Evolutionary conservation across 2,888 invertebrate genomes (phyloP).

Genomic region (Lottia scabra): DNA sequence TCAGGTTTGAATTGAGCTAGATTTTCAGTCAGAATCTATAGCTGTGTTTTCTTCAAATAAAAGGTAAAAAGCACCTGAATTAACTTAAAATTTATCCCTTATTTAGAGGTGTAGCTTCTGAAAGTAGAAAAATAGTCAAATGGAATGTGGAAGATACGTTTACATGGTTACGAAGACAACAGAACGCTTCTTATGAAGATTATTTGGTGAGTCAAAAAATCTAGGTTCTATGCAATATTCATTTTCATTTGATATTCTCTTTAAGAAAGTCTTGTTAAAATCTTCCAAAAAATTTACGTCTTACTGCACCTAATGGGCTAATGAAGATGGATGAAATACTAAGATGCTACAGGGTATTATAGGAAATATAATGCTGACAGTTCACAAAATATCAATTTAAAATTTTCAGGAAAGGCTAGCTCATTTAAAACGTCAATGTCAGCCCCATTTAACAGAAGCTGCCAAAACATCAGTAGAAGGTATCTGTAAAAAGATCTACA

Average conservation of each 20-base stretch:
- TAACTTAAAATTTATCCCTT: no score
- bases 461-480: constrained; percentile 95
- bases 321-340: no score
- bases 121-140: constrained; percentile 95
- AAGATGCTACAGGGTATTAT: no score
- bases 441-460: constrained; percentile 94
- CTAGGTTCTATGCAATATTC: neutral
- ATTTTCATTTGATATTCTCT: neutral
- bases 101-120: constrained; percentile 85
- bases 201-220: constrained; percentile 66
- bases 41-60: no score
- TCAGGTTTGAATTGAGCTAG: no score
- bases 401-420: constrained; percentile 81
- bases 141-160: constrained; percentile 99
- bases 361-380: no score
- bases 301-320: no score
- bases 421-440: constrained; percentile 93
- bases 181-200: constrained; percentile 77
- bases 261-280: no score
- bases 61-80: no score
- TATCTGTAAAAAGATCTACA: constrained; percentile 93
- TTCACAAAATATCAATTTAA: no score
- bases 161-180: constrained; percentile 92
- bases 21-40: no score
- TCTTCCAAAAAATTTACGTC: no score